Base-by-base conservation (phyloP, 1,140 invertebrate genomes). In the Drosophila punjabiensis region DNA sequence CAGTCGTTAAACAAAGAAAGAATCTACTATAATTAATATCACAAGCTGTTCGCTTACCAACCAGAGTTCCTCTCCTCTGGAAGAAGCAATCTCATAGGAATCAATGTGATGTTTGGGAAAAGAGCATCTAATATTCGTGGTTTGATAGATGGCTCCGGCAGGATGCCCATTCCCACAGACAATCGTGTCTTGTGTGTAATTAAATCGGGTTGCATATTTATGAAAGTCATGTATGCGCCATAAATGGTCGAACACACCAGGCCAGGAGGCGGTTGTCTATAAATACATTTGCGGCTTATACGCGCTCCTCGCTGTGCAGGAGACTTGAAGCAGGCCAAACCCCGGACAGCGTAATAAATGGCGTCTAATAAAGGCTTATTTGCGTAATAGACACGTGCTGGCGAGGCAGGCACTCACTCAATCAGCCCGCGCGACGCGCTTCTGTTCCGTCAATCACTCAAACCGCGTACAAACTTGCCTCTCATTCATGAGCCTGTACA, bases 201-300 rank as follows among this genome's bases (percentile, higher is more conserved):
- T 89, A 84, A 89, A 83, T 78, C 74, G 66, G 77, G 81, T 43
- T 88, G 85, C 77, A 84, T 81, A 84, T 88, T 88, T 81, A 89
- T 87, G 61, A 87, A 88, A 89, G 84, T 83, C 80, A 68, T 76
- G 84, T 74, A 62, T 56, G 62, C 41, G 63, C 64, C 64, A 59
- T 80, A 80, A 84, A 81, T 76, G 70, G 71, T 32, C 11, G 24
- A 50, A 41, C 41, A 24, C 52, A 69, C n/a, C 73, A 50, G 69
- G 67, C 77, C 60, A 69, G 59, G 20, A 39, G 30, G 7, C 39
- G 52, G 30, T 37, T 41, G 30, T 68, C 84, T 87, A 84, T 65
- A 78, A 84, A 88, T 81, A 81, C 43, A 58, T 28, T 39, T 16
- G 35, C 55, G 20, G 39, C 43, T 37, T 37, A 62, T 47, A 45